phyloP scores from a whole-genome alignment of 2,113 vertebrate genomes.

The Pipa parva region DNA sequence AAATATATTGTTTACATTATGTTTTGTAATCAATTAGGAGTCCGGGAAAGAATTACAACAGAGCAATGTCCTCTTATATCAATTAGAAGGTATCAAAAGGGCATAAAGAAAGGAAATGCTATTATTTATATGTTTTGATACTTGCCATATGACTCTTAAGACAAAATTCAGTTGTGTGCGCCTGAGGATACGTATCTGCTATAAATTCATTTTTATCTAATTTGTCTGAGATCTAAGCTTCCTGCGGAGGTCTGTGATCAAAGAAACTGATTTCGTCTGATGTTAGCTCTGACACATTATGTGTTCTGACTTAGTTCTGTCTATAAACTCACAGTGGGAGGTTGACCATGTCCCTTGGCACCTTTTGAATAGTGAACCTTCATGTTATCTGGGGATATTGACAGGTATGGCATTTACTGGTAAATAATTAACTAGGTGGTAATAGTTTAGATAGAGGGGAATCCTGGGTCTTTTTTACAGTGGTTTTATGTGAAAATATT shows the following conservation, averaged over 20 bases:
- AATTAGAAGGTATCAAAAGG: conserved; percentile 56
- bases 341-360: conserved; percentile 62
- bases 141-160: conserved; percentile 62
- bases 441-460: conserved; percentile 46
- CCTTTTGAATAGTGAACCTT: conserved; percentile 70
- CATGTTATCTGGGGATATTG: conserved; percentile 66
- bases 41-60: conserved; percentile 38
- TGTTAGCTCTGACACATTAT: conserved; percentile 89
- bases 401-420: conserved; percentile 65
- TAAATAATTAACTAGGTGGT: conserved; percentile 63
- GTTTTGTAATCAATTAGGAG: conserved; percentile 50
- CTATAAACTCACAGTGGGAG: conserved; percentile 80
- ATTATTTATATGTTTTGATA: conserved; percentile 67
- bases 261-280: conserved; percentile 93
- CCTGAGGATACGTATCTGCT: conserved; percentile 75
- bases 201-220: conserved; percentile 98
- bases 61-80: conserved; percentile 52
- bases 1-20: not conserved
- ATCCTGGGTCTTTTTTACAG: not conserved
- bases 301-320: conserved; percentile 93
- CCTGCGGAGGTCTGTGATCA: conserved; percentile 93
- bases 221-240: conserved; percentile 97
- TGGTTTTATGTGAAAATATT: not conserved
- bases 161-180: conserved; percentile 65
- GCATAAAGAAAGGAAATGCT: conserved; percentile 55